A percentile compares a stretch with the other conserved stretches of the same genome.
phyloP scores from a whole-genome alignment of 2,888 invertebrate species.

The Pachymerium ferrugineum region DNA sequence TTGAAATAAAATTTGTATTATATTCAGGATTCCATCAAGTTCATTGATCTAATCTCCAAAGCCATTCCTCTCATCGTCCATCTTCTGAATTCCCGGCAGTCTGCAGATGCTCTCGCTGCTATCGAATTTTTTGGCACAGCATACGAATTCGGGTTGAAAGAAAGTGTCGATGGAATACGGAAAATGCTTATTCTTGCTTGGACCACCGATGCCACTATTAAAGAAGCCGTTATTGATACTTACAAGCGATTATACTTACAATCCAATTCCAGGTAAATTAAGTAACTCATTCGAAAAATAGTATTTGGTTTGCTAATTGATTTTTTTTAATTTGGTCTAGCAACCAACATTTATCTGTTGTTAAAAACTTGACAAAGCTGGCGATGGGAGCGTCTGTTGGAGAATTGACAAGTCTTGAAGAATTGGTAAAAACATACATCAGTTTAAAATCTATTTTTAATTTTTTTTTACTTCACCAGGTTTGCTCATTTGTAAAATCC shows the following conservation, averaged over 20 bases:
- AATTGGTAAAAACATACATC: conserved; percentile 48
- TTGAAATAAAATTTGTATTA: neutral
- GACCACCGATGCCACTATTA: conserved; percentile 66
- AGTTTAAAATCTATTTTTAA: neutral
- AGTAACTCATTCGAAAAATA: too few species aligned
- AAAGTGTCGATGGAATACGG: conserved; percentile 64
- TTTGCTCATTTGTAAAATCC: conserved; percentile 58
- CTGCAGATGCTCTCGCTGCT: conserved; percentile 78
- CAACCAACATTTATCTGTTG: neutral
- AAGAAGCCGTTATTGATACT: conserved; percentile 67
- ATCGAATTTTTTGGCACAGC: conserved; percentile 81
- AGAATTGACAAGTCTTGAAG: conserved; percentile 59
- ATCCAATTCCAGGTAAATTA: neutral
- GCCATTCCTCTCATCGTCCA: conserved; percentile 63
- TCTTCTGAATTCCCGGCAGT: conserved; percentile 56
- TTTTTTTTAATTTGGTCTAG: conserved; percentile 7
- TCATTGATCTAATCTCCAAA: conserved; percentile 52
- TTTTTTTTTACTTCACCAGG: conserved; percentile 38
- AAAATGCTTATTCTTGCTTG: conserved; percentile 73
- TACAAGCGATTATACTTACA: conserved; percentile 66
- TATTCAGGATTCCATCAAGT: conserved; percentile 52
- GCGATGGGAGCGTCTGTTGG: conserved; percentile 55
- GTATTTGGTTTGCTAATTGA: neutral
- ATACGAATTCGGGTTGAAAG: conserved; percentile 69
- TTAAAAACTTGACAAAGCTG: conserved; percentile 55